Conservation (phyloP, 2,113 vertebrate species). For the Porphyrio hochstetteri region DNA sequence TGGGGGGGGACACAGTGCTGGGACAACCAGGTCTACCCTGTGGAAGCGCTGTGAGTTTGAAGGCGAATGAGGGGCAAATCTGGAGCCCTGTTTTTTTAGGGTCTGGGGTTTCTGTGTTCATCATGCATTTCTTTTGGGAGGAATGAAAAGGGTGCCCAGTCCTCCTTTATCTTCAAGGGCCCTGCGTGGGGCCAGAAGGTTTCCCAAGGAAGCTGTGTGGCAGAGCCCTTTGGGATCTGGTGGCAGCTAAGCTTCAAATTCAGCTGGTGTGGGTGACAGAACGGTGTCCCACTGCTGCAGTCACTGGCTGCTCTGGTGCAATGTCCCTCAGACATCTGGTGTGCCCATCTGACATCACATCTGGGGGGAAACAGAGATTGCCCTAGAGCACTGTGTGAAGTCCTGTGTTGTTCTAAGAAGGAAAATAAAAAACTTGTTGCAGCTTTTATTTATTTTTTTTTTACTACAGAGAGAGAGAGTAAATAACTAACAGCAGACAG, state of each 20-base stretch:
- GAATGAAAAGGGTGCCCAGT: neutral
- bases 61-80: neutral
- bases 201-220: neutral
- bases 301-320: neutral
- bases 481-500: conserved; percentile 62
- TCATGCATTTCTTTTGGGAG: neutral
- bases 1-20: fast-evolving
- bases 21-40: neutral
- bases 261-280: neutral
- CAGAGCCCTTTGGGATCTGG: neutral
- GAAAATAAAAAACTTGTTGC: neutral
- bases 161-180: neutral
- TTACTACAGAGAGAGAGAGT: neutral
- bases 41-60: neutral
- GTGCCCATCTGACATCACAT: neutral
- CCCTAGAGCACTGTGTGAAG: neutral
- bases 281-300: fast-evolving
- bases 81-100: neutral
- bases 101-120: neutral
- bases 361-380: neutral
- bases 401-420: conserved; percentile 6
- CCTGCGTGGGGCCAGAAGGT: neutral
- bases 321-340: neutral
- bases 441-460: neutral
- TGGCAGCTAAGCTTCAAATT: neutral